phyloP scores from a whole-genome alignment of 2,888 invertebrate species.

The Mythimna albipuncta region DNA sequence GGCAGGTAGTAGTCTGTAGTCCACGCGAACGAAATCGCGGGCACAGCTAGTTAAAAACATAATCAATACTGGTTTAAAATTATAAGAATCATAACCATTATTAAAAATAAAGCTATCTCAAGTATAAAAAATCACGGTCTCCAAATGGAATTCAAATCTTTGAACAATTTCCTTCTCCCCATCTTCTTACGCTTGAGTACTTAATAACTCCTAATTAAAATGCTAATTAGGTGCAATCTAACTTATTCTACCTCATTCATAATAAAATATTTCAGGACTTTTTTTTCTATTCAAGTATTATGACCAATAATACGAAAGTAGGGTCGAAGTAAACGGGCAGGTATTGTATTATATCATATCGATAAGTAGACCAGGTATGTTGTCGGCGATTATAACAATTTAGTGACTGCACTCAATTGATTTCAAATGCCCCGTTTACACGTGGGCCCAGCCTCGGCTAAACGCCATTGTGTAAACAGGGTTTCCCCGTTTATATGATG shows the following conservation, averaged over 20 bases:
- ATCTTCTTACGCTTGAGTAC: conserved; percentile 29
- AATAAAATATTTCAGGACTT: conserved; percentile 21
- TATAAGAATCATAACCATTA: neutral
- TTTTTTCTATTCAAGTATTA: neutral
- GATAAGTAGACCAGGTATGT: no score
- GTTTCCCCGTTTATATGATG: no score
- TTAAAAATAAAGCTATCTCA: conserved; percentile 25
- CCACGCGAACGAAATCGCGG: no score
- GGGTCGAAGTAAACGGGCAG: no score
- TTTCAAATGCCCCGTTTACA: no score
- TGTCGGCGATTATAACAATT: no score
- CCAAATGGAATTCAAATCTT: conserved; percentile 40
- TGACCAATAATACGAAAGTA: no score
- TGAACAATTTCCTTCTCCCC: conserved; percentile 27
- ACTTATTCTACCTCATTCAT: conserved; percentile 35
- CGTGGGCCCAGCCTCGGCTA: no score
- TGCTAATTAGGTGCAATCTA: conserved; percentile 40
- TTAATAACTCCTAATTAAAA: conserved; percentile 42
- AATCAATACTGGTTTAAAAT: neutral
- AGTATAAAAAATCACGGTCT: conserved; percentile 3
- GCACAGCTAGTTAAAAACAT: neutral
- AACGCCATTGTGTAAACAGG: no score
- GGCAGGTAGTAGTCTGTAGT: no score
- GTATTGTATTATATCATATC: no score
- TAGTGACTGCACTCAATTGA: no score